phyloP scores from a whole-genome alignment of 2,113 vertebrate species.

The Vicugna pacos region DNA sequence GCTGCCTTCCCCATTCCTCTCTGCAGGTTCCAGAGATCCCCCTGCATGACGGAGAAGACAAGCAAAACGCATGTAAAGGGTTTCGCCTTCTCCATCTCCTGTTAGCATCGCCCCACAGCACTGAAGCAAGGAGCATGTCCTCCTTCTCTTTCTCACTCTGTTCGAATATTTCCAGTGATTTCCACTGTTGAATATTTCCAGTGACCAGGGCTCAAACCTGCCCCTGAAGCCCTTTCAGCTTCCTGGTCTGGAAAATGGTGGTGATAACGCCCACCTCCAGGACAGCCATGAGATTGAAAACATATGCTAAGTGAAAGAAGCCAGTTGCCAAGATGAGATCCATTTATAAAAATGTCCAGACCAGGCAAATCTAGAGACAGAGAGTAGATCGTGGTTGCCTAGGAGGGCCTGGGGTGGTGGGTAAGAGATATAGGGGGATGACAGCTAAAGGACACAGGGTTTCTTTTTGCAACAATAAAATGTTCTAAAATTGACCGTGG shows the following conservation, averaged over 20 bases:
- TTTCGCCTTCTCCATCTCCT: neutral
- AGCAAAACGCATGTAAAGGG: neutral
- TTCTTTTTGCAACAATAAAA: neutral
- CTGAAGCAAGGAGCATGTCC: neutral
- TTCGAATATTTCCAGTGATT: neutral
- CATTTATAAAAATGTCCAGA: neutral
- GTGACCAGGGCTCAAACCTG: neutral
- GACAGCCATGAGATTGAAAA: neutral
- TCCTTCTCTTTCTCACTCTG: neutral
- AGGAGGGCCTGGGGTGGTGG: neutral
- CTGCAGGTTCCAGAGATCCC: neutral
- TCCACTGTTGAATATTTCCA: neutral
- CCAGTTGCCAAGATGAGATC: neutral
- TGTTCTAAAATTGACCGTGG: too few relatives aligned
- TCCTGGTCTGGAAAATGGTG: neutral
- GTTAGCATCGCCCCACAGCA: neutral
- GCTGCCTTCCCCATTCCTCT: neutral
- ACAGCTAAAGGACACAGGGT: neutral
- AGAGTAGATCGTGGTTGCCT: neutral
- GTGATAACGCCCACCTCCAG: neutral
- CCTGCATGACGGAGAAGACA: neutral
- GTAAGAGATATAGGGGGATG: neutral
- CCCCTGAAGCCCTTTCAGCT: neutral
- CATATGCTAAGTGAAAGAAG: neutral
- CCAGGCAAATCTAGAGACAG: neutral